Evolutionary conservation across 2,888 invertebrate genomes (phyloP), one percentile per base, ranked within the genome.

Genomic region (Calameuta idolon): DNA sequence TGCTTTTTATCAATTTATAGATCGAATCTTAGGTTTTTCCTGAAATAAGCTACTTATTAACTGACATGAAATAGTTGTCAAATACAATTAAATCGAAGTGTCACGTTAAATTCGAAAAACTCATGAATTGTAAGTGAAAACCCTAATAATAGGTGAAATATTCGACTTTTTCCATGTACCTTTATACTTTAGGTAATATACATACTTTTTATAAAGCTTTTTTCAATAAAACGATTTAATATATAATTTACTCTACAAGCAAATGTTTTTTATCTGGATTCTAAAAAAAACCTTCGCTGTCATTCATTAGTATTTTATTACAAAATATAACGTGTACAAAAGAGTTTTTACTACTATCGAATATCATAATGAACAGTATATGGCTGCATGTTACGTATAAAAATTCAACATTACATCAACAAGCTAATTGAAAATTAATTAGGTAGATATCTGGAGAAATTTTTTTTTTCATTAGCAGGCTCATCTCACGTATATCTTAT

Each of bases 281-380:
- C 12, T 1, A 71, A 71, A 31, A 31, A 11, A 71, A 15, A 71
- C 71, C 55, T 23, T 71, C 1, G 71, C 34, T 34, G 3, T 71
- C 34, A 71, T 71, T 69, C 55, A 35, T 74, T 76, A 76, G 75
- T 35, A 77, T 78, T 78, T 79, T 79, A 77, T 74, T 78, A 79
- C 55, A 78, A 78, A 77, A 77, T 35, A 40, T 74, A 78, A 78
- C 35, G 68, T 74, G 31, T 79, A 78, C 71, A 78, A 79, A 79
- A 78, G 40, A 15, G 12, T 35, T 76, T 78, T 78, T 55, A 12
- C 30, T 23, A 69, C 69, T 71, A 79, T 37, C 73, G 15, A 71
- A 11, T 71, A 73, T 30, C 69, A 73, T 69, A 69, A 12, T 79
- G 33, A 68, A 77, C 40, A 34, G 23, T 79, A 75, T 79, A 75